Percentiles rank a stretch among this genome's conserved stretches.
phyloP scores from a whole-genome alignment of 2,797 vertebrate genomes.

The Sebastes baramenuke region DNA sequence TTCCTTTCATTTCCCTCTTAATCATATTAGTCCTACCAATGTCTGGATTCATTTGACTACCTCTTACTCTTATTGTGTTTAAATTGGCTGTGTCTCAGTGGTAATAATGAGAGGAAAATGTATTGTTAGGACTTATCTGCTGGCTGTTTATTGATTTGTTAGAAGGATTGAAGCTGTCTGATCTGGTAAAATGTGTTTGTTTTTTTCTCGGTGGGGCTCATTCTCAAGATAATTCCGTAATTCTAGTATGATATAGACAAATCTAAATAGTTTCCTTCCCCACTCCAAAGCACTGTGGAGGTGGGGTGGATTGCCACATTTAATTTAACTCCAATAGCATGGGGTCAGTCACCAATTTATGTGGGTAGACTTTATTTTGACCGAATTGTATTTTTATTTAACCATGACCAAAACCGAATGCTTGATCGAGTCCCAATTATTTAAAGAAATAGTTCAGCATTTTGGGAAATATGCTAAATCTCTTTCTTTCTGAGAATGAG shows the following conservation, averaged over 20 bases:
- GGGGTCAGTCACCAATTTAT: background rate
- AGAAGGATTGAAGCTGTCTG: background rate
- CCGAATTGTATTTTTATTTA: background rate
- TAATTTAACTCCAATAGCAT: background rate
- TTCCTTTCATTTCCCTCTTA: constrained; percentile 1
- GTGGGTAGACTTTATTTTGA: background rate
- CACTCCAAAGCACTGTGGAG: background rate
- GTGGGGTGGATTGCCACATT: background rate
- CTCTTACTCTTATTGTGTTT: constrained; percentile 16
- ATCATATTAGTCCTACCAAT: constrained; percentile 14
- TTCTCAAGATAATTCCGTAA: background rate
- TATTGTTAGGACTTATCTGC: background rate
- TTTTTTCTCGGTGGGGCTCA: background rate
- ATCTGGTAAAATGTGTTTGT: background rate
- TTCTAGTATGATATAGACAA: background rate
- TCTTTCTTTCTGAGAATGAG: background rate
- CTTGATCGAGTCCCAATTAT: background rate
- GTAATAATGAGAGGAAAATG: background rate
- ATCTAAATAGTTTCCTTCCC: background rate
- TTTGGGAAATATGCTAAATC: background rate
- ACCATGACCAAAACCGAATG: background rate
- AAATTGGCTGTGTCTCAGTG: constrained; percentile 16
- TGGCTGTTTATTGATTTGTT: background rate
- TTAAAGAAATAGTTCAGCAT: background rate
- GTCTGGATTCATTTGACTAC: constrained; percentile 28